Evolutionary conservation across 2,888 invertebrate genomes (phyloP), one percentile per base, ranked within the genome.

Genomic region (Adelognathus sp.): DNA sequence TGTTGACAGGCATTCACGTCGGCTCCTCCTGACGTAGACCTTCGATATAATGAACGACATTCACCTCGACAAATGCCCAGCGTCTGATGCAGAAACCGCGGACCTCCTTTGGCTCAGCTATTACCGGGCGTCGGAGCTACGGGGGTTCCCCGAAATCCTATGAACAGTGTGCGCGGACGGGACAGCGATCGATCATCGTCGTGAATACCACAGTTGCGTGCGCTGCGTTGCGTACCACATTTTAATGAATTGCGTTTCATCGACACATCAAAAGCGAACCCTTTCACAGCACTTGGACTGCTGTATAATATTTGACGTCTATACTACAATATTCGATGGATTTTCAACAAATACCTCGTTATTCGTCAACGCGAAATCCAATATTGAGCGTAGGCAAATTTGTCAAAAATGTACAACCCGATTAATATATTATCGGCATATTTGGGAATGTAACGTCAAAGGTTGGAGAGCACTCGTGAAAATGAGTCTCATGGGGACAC

Each of bases 1-100:
- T 83, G 87, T 86, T 88, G 88, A 88, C 88, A 88, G 87, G 88
- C 88, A 88, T 88, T 88, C 88, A 88, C 85, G 24, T 41, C 54
- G 61, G 63, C 52, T 73, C 86, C 85, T 81, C 80, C 80, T 83
- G 79, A 81, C 81, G 80, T 79, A 84, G 83, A 82, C 83, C 84
- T 66, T 88, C 87, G 85, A 88, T 85, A 83, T 71, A 79, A 79
- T 79, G 71, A 87, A 84, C 88, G 88, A 88, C 88, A 85, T 86
- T 82, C 81, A 84, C 86, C 85, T 71, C 71, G 83, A 86, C 87
- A 85, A 86, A 86, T 85, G 76, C 77, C 63, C 14, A 31, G 66
- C 70, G 79, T 72, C 75, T 63, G 67, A 79, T 67, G 66, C 71
- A 75, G 69, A 56, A 54, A 44, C 56, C 36, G 14, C 36, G 27